Evolutionary conservation across 1,140 invertebrate genomes (phyloP).

Genomic region (Conopomorpha cramerella): DNA sequence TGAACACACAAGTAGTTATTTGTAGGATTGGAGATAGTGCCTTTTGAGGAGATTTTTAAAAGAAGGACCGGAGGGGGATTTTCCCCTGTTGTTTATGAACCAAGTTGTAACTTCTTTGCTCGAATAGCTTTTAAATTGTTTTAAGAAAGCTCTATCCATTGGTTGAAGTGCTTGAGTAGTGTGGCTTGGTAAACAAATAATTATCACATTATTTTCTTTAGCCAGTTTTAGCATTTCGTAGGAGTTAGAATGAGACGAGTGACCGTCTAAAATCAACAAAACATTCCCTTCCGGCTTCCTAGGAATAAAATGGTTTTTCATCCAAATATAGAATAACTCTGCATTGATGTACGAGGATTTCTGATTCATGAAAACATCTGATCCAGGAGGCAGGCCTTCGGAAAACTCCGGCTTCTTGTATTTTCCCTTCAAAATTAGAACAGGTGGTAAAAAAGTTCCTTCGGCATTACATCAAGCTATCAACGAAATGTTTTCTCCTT

Average conservation of each 20-base stretch:
- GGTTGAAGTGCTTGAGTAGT: slow-evolving; percentile 24
- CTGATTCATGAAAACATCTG: slow-evolving; percentile 14
- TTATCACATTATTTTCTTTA: slow-evolving; percentile 16
- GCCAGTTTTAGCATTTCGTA: slow-evolving; percentile 14
- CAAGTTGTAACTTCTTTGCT: slow-evolving; percentile 4
- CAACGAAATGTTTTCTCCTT: slow-evolving; percentile 17
- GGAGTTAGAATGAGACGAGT: slow-evolving; percentile 4
- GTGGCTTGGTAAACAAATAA: slow-evolving; percentile 21
- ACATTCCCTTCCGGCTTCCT: background rate
- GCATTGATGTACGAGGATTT: slow-evolving; percentile 17
- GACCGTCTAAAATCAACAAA: slow-evolving; percentile 3
- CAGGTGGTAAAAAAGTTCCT: slow-evolving; percentile 12
- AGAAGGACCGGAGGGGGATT: too few species aligned
- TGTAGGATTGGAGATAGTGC: too few species aligned
- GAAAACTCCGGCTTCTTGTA: slow-evolving; percentile 14
- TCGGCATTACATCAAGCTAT: slow-evolving; percentile 15
- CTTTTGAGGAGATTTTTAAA: too few species aligned
- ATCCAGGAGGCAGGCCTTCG: slow-evolving; percentile 19
- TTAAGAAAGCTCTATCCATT: slow-evolving; percentile 19
- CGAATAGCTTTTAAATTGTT: slow-evolving; percentile 16
- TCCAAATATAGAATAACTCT: slow-evolving; percentile 16
- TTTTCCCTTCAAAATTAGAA: slow-evolving; percentile 14
- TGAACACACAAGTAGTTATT: too few species aligned
- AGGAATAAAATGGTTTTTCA: slow-evolving; percentile 7
- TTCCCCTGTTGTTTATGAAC: background rate